Percentiles rank a stretch among this genome's conserved stretches.
Conservation (phyloP, 2,113 vertebrate species). For the Cryptotis parvus region DNA sequence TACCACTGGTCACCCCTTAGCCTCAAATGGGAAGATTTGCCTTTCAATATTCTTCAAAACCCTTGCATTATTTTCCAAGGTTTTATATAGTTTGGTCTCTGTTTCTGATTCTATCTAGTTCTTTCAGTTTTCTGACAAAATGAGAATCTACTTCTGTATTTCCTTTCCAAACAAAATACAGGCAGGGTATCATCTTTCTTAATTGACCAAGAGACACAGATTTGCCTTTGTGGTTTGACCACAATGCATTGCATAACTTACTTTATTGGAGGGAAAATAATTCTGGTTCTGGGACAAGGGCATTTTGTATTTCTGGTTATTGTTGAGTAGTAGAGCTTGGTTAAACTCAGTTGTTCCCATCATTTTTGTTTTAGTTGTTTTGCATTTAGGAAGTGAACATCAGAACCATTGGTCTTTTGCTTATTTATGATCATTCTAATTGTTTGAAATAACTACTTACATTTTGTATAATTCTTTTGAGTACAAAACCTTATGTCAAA, state of each 20-base stretch:
- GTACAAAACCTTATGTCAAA: slow-evolving; percentile 37
- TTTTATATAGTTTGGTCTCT: neutral
- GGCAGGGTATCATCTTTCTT: neutral
- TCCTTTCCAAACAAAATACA: slow-evolving; percentile 28
- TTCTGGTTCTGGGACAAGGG: neutral
- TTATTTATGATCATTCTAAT: slow-evolving; percentile 19
- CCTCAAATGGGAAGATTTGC: no score
- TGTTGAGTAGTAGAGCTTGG: neutral
- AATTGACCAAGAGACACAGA: neutral
- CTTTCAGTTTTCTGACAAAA: neutral
- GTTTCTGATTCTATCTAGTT: neutral
- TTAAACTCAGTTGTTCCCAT: neutral
- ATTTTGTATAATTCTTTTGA: slow-evolving; percentile 22
- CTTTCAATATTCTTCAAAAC: no score
- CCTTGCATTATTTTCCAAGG: neutral
- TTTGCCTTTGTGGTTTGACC: neutral
- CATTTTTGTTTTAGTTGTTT: neutral
- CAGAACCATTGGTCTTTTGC: slow-evolving; percentile 3
- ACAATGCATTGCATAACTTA: neutral
- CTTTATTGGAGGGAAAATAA: slow-evolving; percentile 15
- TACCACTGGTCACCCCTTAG: no score
- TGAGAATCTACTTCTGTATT: neutral
- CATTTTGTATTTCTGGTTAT: slow-evolving; percentile 15
- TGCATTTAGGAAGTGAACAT: slow-evolving; percentile 27
- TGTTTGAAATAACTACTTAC: neutral